Evolutionary conservation across 92 coral and sea anemone genomes (phyloP).

Genomic region (Epizoanthus ramosus): DNA sequence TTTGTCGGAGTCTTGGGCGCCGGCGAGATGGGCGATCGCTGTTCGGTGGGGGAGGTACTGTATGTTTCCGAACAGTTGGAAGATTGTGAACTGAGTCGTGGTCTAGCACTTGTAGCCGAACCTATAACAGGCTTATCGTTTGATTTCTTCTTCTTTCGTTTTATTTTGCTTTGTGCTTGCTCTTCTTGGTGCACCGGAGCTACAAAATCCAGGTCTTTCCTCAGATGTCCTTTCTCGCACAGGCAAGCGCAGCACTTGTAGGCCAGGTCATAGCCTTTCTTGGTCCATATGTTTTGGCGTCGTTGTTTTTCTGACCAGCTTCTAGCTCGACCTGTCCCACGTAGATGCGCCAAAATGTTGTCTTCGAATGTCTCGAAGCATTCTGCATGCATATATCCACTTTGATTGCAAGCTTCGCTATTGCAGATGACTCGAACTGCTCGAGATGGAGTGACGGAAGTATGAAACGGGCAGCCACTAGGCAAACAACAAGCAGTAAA

Average conservation of each 20-base stretch:
- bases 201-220: conserved; percentile 89
- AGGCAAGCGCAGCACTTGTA: conserved; percentile 97
- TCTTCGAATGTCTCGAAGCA: conserved; percentile 98
- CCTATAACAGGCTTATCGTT: conserved; percentile 85
- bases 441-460: conserved; percentile 73
- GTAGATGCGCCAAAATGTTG: conserved; percentile 82
- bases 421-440: conserved; percentile 97
- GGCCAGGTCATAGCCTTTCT: conserved; percentile 97
- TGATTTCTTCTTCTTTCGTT: conserved; percentile 89
- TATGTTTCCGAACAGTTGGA: conserved; percentile 75
- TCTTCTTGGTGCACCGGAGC: conserved; percentile 76
- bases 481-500: conserved; percentile 87
- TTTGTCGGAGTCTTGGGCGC: conserved; percentile 83
- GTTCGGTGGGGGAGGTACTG: conserved; percentile 72
- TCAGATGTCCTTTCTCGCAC: conserved; percentile 97
- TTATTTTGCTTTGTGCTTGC: conserved; percentile 67
- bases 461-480: conserved; percentile 89
- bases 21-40: conserved; percentile 88
- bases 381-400: conserved; percentile 93
- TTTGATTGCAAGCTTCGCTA: conserved; percentile 84
- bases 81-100: conserved; percentile 83
- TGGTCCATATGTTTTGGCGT: conserved; percentile 98
- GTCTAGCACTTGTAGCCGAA: conserved; percentile 68
- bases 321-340: conserved; percentile 97
- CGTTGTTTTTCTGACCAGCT: conserved; percentile 99